A percentile compares a stretch with the other conserved stretches of the same genome.
Conservation (phyloP, 30 jellyfish, hydroid and myxozoan species). For the Aurelia sp. region DNA sequence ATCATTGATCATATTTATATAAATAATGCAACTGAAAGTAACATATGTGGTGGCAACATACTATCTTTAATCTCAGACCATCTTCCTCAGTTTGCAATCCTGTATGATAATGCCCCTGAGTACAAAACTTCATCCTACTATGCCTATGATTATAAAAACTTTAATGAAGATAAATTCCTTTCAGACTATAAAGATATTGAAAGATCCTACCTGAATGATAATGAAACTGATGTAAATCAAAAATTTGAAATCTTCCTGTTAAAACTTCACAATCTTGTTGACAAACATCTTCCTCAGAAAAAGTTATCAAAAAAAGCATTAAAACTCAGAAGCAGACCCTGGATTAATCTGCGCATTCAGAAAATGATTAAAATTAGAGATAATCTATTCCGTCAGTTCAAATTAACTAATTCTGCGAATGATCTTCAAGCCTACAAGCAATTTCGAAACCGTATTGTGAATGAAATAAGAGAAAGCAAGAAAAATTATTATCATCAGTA, state of each 20-base stretch:
- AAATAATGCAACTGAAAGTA: no score
- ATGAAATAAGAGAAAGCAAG: not conserved
- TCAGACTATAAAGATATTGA: conserved; percentile 4
- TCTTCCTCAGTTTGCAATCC: not conserved
- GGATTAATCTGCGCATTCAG: conserved; percentile 16
- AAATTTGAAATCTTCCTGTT: conserved; percentile 3
- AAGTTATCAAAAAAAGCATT: not conserved
- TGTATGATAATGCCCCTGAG: conserved; percentile 16
- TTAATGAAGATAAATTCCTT: conserved; percentile 20
- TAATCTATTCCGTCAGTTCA: conserved; percentile 23
- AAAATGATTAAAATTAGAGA: no score
- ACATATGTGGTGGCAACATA: not conserved
- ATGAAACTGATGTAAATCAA: not conserved
- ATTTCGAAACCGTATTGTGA: not conserved
- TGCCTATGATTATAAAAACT: conserved; percentile 15
- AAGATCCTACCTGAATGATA: not conserved
- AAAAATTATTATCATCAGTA: not conserved
- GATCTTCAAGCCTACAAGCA: conserved; percentile 43
- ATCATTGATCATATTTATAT: conserved; percentile 26
- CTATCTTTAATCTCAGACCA: not conserved
- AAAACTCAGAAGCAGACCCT: not conserved
- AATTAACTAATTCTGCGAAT: conserved; percentile 28
- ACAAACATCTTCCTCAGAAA: conserved; percentile 5
- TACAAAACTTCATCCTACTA: conserved; percentile 3
- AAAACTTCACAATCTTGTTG: not conserved